Conservation (phyloP, 35 echinoderm and acorn worm genomes). For the Amphiura filiformis region DNA sequence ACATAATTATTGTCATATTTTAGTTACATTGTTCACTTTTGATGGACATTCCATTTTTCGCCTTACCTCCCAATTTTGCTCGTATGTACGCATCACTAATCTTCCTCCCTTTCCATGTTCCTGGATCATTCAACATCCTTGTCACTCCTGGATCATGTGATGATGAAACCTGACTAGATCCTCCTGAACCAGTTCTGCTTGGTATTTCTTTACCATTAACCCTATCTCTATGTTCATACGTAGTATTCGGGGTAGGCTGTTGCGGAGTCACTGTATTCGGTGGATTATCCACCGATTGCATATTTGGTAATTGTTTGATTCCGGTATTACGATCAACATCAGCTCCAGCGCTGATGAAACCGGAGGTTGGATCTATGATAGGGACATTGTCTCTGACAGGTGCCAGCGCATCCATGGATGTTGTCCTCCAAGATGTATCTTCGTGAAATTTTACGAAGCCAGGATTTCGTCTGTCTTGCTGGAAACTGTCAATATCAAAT, state of each 20-base stretch:
- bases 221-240: conserved; percentile 57
- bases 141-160: conserved; percentile 59
- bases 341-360: conserved; percentile 74
- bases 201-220: conserved; percentile 14
- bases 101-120: conserved; percentile 77
- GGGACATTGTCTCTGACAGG: conserved; percentile 75
- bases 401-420: conserved; percentile 37
- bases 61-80: conserved; percentile 89
- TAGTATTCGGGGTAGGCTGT: conserved; percentile 58
- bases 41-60: no score
- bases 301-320: conserved; percentile 48
- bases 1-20: no score
- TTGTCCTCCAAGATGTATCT: conserved; percentile 43
- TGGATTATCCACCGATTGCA: conserved; percentile 68
- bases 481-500: conserved; percentile 89
- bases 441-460: conserved; percentile 92
- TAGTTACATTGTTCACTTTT: no score
- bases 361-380: conserved; percentile 80
- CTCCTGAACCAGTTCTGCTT: background rate
- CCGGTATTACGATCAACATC: conserved; percentile 89
- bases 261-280: conserved; percentile 87
- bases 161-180: background rate
- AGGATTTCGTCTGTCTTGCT: conserved; percentile 32
- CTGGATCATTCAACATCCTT: conserved; percentile 78
- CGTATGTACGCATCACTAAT: conserved; percentile 87